Conservation (phyloP, 2,888 invertebrate species). For the Cryptus armator region DNA sequence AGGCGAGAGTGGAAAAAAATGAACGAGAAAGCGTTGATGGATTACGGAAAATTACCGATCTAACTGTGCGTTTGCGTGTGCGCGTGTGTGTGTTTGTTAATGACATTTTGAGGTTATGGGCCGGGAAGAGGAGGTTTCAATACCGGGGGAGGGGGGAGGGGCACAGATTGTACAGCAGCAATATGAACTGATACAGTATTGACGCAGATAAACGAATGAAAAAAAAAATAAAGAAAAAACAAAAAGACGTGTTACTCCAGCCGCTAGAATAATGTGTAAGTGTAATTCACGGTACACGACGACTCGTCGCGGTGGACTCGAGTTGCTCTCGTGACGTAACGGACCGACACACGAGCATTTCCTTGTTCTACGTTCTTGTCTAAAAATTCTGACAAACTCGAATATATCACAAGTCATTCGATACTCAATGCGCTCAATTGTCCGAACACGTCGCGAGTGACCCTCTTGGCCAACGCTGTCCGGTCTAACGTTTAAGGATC, state of each 20-base stretch:
- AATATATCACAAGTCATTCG: conserved; percentile 12
- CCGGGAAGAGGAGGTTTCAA: neutral
- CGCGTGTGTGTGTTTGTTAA: conserved; percentile 47
- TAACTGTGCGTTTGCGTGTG: conserved; percentile 35
- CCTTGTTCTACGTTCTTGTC: conserved; percentile 28
- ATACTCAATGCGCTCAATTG: conserved; percentile 11
- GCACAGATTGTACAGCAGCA: conserved; percentile 82
- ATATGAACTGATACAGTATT: conserved; percentile 85
- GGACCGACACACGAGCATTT: conserved; percentile 42
- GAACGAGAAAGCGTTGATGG: conserved; percentile 12
- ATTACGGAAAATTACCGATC: conserved; percentile 29
- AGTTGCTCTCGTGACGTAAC: conserved; percentile 65
- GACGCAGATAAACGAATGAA: conserved; percentile 74
- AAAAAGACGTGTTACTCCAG: conserved; percentile 76
- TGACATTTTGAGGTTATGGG: conserved; percentile 45
- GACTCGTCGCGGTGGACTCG: conserved; percentile 66
- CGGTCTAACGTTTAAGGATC: conserved; percentile 79
- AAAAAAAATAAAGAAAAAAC: conserved; percentile 49
- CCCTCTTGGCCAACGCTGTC: conserved; percentile 73
- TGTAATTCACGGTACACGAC: conserved; percentile 69
- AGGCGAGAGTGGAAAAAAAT: conserved; percentile 1
- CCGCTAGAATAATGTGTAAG: conserved; percentile 75
- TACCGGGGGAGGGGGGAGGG: conserved; percentile 31
- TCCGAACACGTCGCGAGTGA: conserved; percentile 65
- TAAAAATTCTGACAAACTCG: conserved; percentile 54